Conservation (phyloP, 2,888 invertebrate species). For the Mimachlamys varia region DNA sequence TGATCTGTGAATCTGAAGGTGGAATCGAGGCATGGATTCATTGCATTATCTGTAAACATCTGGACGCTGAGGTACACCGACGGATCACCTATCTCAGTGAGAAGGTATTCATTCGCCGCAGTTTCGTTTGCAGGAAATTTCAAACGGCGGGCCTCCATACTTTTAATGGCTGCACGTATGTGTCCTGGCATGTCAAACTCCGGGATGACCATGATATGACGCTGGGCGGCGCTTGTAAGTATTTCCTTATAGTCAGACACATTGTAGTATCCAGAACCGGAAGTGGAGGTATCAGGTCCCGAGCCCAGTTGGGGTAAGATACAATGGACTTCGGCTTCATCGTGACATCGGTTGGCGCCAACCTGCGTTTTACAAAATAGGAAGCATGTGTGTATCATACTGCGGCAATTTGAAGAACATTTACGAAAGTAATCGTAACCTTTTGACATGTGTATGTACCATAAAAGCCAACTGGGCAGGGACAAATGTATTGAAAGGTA, state of each 20-base stretch:
- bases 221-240: slow-evolving; percentile 68
- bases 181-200: slow-evolving; percentile 80
- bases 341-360: slow-evolving; percentile 73
- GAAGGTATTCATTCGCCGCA: slow-evolving; percentile 60
- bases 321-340: slow-evolving; percentile 67
- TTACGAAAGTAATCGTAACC: too few species aligned
- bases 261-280: slow-evolving; percentile 73
- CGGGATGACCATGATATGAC: slow-evolving; percentile 76
- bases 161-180: slow-evolving; percentile 73
- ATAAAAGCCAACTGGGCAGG: too few species aligned
- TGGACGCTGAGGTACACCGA: slow-evolving; percentile 72
- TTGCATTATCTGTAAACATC: slow-evolving; percentile 72
- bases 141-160: slow-evolving; percentile 68
- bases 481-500: too few species aligned
- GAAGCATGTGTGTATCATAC: too few species aligned
- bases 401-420: background rate
- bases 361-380: slow-evolving; percentile 62
- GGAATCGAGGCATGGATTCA: slow-evolving; percentile 76
- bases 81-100: slow-evolving; percentile 67
- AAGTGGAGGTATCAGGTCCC: slow-evolving; percentile 60
- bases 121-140: slow-evolving; percentile 52
- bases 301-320: slow-evolving; percentile 75
- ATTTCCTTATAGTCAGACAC: slow-evolving; percentile 74
- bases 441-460: too few species aligned
- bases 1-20: slow-evolving; percentile 72